Conservation (phyloP, 2,888 invertebrate genomes). For the Ethmia dodecea region DNA sequence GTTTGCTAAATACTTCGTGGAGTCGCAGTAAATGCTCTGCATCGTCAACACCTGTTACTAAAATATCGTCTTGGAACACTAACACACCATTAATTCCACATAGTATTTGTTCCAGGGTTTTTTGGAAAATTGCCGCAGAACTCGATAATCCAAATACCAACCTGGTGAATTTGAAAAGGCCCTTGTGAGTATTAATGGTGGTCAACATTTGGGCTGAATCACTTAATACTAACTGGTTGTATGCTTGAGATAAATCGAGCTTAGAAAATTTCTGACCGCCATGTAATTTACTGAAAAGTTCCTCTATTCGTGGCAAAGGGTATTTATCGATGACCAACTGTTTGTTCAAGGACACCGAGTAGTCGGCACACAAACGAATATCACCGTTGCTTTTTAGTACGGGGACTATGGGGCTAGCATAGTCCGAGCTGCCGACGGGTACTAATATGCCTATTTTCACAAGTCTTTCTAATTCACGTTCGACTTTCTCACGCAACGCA, state of each 20-base stretch:
- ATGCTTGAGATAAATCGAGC: constrained; percentile 14
- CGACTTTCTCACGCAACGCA: not conserved
- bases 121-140: constrained; percentile 12
- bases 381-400: constrained; percentile 2
- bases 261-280: constrained; percentile 16
- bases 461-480: not conserved
- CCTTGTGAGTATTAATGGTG: constrained; percentile 15
- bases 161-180: constrained; percentile 10
- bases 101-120: constrained; percentile 6
- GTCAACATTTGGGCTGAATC: constrained; percentile 3
- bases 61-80: constrained; percentile 8
- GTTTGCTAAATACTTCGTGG: constrained; percentile 4
- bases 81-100: constrained; percentile 5
- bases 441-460: not conserved
- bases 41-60: constrained; percentile 2
- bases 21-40: constrained; percentile 5
- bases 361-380: constrained; percentile 4
- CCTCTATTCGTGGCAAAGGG: constrained; percentile 15
- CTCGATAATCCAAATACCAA: constrained; percentile 11
- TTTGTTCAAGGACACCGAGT: constrained; percentile 3
- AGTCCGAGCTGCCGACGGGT: not conserved
- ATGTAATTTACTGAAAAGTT: constrained; percentile 14
- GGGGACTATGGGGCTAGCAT: not conserved
- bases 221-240: constrained; percentile 12
- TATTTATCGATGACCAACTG: constrained; percentile 9